Conservation (phyloP, 1,140 invertebrate genomes). For the Homalodisca vitripennis region DNA sequence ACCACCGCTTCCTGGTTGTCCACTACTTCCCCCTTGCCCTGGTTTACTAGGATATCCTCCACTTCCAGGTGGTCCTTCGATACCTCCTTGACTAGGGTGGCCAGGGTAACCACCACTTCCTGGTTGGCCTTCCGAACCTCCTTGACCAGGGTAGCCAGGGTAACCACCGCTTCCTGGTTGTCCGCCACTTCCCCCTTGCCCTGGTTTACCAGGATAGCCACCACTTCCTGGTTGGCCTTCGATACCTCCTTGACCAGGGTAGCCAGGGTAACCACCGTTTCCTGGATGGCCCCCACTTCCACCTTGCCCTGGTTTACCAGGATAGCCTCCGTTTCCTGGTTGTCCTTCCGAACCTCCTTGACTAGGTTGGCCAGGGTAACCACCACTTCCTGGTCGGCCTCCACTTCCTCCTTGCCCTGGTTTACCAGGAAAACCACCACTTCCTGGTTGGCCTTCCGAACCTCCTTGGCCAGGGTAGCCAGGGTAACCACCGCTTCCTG, state of each 20-base stretch:
- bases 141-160: constrained; percentile 37
- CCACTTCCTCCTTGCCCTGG: constrained; percentile 38
- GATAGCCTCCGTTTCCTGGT: constrained; percentile 32
- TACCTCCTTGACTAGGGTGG: constrained; percentile 35
- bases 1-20: constrained; percentile 23
- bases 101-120: constrained; percentile 41
- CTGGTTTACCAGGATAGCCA: constrained; percentile 35
- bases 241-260: constrained; percentile 38
- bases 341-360: constrained; percentile 34
- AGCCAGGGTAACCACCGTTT: constrained; percentile 38
- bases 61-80: constrained; percentile 40
- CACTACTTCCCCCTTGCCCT: constrained; percentile 34
- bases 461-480: constrained; percentile 26
- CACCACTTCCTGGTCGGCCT: constrained; percentile 28
- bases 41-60: constrained; percentile 42
- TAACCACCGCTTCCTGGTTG: constrained; percentile 37
- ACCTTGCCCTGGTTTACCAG: constrained; percentile 40
- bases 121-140: not conserved
- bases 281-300: constrained; percentile 39
- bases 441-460: constrained; percentile 31
- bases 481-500: constrained; percentile 37
- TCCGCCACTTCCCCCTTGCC: constrained; percentile 24
- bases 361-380: constrained; percentile 25
- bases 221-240: constrained; percentile 37
- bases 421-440: constrained; percentile 39